Conservation (phyloP, 2,113 vertebrate species). For the Aythya baeri region DNA sequence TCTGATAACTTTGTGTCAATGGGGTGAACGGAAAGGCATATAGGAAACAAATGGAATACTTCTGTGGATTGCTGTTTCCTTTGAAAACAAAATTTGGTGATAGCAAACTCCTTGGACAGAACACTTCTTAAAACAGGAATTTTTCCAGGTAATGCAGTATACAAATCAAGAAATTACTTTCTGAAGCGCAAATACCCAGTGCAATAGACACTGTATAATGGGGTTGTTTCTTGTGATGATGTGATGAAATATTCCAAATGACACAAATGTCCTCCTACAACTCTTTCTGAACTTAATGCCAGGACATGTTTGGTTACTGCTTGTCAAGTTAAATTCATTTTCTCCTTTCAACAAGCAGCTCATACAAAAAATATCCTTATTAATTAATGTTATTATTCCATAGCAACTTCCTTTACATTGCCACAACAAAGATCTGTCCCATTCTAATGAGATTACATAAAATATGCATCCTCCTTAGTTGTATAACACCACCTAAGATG, state of each 20-base stretch:
- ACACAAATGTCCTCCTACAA: constrained; percentile 31
- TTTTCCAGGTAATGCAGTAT: background rate
- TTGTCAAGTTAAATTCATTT: constrained; percentile 7
- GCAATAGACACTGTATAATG: background rate
- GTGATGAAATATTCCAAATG: background rate
- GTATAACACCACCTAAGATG: background rate
- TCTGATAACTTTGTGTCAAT: constrained; percentile 4
- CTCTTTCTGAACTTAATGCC: constrained; percentile 25
- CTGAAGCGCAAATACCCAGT: constrained; percentile 11
- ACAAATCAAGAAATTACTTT: background rate
- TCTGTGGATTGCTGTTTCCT: background rate
- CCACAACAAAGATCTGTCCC: constrained; percentile 22
- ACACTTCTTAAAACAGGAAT: background rate
- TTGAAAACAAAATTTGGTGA: background rate
- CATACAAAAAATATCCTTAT: constrained; percentile 20
- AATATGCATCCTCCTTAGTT: background rate
- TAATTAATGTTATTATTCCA: constrained; percentile 47
- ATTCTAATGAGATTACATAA: background rate
- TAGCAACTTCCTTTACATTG: constrained; percentile 40
- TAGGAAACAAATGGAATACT: background rate
- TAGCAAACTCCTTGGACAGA: background rate
- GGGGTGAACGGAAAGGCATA: constrained; percentile 1
- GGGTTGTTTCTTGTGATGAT: background rate
- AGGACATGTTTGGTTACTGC: constrained; percentile 1
- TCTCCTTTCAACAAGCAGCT: constrained; percentile 26